These are phyloP conservation scores for Centropyge bicolor DNA, from an alignment of 2,797 vertebrate genomes.

Conservation along the genomic window DNA sequence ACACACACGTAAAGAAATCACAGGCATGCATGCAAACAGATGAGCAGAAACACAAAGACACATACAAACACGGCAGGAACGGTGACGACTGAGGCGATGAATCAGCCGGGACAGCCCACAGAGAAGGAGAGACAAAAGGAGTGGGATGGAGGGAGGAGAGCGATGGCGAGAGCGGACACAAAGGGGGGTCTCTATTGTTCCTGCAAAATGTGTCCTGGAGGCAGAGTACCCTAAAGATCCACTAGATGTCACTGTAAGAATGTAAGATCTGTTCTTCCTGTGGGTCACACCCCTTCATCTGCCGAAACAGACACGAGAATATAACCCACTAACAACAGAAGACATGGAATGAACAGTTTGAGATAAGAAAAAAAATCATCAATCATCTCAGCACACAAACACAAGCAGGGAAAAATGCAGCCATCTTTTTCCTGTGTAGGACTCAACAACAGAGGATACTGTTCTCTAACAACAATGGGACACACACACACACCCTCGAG, in stretches of 20 bases:
- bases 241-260: constrained; percentile 78
- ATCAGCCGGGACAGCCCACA: constrained; percentile 53
- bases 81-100: constrained; percentile 40
- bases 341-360: not conserved
- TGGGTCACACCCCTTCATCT: constrained; percentile 60
- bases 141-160: constrained; percentile 64
- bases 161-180: constrained; percentile 70
- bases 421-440: not conserved
- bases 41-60: constrained; percentile 60
- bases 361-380: constrained; percentile 2
- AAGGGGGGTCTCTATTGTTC: constrained; percentile 84
- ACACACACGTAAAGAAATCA: constrained; percentile 79
- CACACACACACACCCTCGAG: constrained; percentile 21
- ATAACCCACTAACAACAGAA: constrained; percentile 21
- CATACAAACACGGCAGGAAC: constrained; percentile 51
- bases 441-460: constrained; percentile 39
- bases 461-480: constrained; percentile 53
- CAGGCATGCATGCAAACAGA: constrained; percentile 78
- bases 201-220: constrained; percentile 64
- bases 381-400: not conserved
- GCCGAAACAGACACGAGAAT: constrained; percentile 6
- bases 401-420: not conserved
- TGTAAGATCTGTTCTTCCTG: constrained; percentile 19
- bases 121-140: constrained; percentile 78
- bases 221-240: constrained; percentile 53